These are phyloP conservation scores for Aldrovandia affinis DNA, from an alignment of 2,797 vertebrate species.

Conservation along the genomic window DNA sequence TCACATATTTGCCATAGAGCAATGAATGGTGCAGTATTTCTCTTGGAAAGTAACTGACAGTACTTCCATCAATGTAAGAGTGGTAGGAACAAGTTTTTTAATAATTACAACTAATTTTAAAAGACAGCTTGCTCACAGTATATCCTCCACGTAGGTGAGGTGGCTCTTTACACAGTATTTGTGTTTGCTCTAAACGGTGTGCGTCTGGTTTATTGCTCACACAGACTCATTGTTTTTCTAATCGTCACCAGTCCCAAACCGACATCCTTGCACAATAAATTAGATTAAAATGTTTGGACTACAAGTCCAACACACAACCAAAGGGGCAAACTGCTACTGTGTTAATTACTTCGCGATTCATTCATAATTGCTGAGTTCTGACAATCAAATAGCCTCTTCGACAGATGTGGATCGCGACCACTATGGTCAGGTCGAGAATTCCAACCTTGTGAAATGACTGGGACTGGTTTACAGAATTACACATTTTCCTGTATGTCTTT, in stretches of 20 bases:
- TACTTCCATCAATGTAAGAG: background rate
- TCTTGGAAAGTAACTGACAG: background rate
- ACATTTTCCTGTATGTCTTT: background rate
- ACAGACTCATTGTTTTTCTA: background rate
- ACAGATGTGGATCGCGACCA: background rate
- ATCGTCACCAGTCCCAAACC: background rate
- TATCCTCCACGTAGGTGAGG: background rate
- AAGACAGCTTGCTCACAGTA: background rate
- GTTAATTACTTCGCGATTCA: background rate
- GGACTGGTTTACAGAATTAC: background rate
- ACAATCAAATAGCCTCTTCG: background rate
- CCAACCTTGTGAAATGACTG: background rate
- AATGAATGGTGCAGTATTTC: background rate
- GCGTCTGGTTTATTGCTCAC: background rate
- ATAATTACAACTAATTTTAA: background rate
- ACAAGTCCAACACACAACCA: background rate
- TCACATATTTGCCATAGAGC: background rate
- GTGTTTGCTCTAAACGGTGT: background rate
- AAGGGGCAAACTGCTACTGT: background rate
- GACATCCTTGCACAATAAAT: background rate
- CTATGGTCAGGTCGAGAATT: background rate
- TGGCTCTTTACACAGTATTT: background rate
- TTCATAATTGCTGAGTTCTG: background rate
- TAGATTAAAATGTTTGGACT: background rate
- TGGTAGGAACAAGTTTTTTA: background rate